A percentile compares a stretch with the other conserved stretches of the same genome.
These are phyloP conservation scores for Telmatherina bonti DNA, from an alignment of 2,797 vertebrate genomes.

Conservation along the genomic window DNA sequence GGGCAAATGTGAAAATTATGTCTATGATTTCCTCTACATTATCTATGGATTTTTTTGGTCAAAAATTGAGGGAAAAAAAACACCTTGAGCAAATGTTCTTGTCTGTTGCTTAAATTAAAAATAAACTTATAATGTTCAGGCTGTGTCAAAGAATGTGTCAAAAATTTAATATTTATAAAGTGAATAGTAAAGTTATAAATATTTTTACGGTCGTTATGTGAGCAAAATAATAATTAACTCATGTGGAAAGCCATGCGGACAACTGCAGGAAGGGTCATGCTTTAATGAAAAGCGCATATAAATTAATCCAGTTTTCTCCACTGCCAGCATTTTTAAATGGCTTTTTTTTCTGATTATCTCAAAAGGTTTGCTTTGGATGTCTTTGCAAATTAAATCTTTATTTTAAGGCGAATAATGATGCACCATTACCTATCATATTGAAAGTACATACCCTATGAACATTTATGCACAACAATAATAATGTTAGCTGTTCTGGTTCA, in stretches of 20 bases:
- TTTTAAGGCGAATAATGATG: not conserved
- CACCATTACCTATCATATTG: not conserved
- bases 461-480: not conserved
- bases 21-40: not conserved
- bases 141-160: not conserved
- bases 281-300: not conserved
- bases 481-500: not conserved
- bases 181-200: not conserved
- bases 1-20: not conserved
- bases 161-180: not conserved
- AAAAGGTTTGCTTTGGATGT: conserved; percentile 6
- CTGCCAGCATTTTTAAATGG: conserved; percentile 2
- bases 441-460: not conserved
- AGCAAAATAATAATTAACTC: not conserved
- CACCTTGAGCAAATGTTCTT: not conserved
- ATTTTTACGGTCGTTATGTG: not conserved
- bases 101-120: not conserved
- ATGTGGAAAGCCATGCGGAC: not conserved
- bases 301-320: conserved; percentile 11
- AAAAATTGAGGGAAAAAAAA: not conserved
- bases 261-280: not conserved
- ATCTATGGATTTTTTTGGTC: not conserved
- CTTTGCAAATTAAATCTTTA: conserved; percentile 8
- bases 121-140: no score
- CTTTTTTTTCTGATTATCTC: conserved; percentile 1